These are phyloP conservation scores for Drosophila murphyi DNA, from an alignment of 1,140 invertebrate species.

Conservation along the genomic window DNA sequence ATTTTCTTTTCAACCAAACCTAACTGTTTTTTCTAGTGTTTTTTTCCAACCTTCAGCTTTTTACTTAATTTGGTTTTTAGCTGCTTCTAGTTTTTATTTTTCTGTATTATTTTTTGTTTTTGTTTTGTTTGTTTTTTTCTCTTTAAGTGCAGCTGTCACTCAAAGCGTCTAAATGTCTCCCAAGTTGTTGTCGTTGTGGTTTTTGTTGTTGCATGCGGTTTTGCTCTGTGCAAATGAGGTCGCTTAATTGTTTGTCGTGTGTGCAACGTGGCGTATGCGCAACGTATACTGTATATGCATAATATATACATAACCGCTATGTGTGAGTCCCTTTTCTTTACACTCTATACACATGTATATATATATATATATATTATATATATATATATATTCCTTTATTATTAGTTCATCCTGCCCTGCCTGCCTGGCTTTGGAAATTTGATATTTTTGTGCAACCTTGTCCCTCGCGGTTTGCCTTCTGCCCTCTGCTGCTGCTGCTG, in stretches of 20 bases:
- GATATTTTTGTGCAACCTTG: conserved; percentile 70
- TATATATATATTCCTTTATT: conserved; percentile 29
- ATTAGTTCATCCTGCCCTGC: conserved; percentile 65
- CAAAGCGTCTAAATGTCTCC: conserved; percentile 77
- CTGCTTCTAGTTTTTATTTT: conserved; percentile 14
- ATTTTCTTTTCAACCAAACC: neutral
- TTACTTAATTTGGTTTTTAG: conserved; percentile 2
- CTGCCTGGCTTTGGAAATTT: conserved; percentile 41
- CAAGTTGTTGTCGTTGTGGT: conserved; percentile 46
- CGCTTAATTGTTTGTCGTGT: conserved; percentile 69
- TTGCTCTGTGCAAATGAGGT: conserved; percentile 67
- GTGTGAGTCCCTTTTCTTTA: neutral
- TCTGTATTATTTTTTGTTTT: conserved; percentile 41
- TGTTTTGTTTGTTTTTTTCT: conserved; percentile 33
- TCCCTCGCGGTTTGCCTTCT: conserved; percentile 44
- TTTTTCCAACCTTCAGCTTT: neutral
- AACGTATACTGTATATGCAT: conserved; percentile 18
- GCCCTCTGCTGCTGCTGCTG: neutral
- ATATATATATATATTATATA: neutral
- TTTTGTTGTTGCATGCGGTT: conserved; percentile 29
- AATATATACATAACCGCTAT: neutral
- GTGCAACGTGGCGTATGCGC: conserved; percentile 56
- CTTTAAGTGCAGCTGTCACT: conserved; percentile 81
- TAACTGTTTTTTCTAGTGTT: conserved; percentile 12
- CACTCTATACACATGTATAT: neutral